Evolutionary conservation across 1,140 invertebrate species (phyloP), one percentile per base, ranked within the genome.

Genomic region (Drosophila azteca): DNA sequence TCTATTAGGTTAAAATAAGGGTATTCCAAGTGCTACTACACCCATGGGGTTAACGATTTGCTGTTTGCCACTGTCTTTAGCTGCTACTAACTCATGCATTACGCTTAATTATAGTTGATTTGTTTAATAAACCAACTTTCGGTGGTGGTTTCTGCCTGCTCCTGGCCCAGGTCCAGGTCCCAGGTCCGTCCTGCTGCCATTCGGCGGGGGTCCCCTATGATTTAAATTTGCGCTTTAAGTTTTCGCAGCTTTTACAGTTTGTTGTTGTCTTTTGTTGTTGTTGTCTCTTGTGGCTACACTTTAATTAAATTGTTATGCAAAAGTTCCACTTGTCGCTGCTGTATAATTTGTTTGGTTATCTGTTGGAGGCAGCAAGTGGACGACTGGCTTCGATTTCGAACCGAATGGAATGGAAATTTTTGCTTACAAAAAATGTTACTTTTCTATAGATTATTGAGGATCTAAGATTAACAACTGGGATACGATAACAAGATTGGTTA

Each of bases 281-380:
- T 61, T 62, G 29, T 45, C 43, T 46, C 58, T 46, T 46, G 53
- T 70, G 43, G 59, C 29, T 60, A 51, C 76, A 76, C 82, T 87
- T 82, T 82, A 87, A 85, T 85, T 85, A 85, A 87, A 85, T 72
- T 69, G 82, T 85, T 85, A 87, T 85, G 82, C 77, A 87, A 87
- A 85, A 74, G 64, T 82, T 79, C 74, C 82, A 85, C 78, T 82
- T 82, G 82, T 82, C 45, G 77, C 76, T 78, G 75, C 67, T 66
- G 67, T 85, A 69, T 85, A 87, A 85, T 88, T 85, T 82, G 72
- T 75, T 62, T 82, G 66, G 35, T 3, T 39, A 39, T 39, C 13
- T 71, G 65, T 73, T 87, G 77, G 69, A 87, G 63, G 63, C 74
- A 67, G 82, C 82, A 77, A 78, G 74, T 78, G 77, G 59, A 74